A percentile compares a stretch with the other conserved stretches of the same genome.
Evolutionary conservation across 2,113 vertebrate species (phyloP).

Genomic region (Phylloscopus whistleri): DNA sequence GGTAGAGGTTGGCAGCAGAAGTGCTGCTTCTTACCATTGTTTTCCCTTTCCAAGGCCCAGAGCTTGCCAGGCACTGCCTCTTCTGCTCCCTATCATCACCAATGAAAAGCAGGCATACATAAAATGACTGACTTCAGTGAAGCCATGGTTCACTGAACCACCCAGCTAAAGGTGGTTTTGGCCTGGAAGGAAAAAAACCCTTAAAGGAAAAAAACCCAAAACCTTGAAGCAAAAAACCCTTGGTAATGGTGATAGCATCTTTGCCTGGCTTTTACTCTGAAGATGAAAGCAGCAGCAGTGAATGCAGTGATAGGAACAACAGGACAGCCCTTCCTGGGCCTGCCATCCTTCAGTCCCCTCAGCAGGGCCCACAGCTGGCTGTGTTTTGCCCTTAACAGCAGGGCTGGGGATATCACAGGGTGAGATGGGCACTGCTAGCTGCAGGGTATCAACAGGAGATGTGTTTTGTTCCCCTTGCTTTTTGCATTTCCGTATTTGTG

Average conservation of each 20-base stretch:
- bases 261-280: not conserved
- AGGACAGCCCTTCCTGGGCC: not conserved
- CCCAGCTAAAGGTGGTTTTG: not conserved
- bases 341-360: not conserved
- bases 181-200: not conserved
- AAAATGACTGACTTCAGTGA: not conserved
- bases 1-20: not conserved
- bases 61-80: not conserved
- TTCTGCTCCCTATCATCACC: not conserved
- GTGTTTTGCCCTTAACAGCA: not conserved
- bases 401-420: not conserved
- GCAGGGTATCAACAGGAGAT: not conserved
- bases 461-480: not conserved
- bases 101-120: not conserved
- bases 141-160: not conserved
- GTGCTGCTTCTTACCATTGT: fast-evolving
- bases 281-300: not conserved
- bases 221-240: not conserved
- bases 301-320: not conserved
- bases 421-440: not conserved
- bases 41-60: not conserved
- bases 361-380: not conserved
- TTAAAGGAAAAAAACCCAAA: not conserved
- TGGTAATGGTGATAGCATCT: not conserved
- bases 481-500: not conserved